phyloP scores from a whole-genome alignment of 2,113 vertebrate species.

The Neolamprologus cancellatus region DNA sequence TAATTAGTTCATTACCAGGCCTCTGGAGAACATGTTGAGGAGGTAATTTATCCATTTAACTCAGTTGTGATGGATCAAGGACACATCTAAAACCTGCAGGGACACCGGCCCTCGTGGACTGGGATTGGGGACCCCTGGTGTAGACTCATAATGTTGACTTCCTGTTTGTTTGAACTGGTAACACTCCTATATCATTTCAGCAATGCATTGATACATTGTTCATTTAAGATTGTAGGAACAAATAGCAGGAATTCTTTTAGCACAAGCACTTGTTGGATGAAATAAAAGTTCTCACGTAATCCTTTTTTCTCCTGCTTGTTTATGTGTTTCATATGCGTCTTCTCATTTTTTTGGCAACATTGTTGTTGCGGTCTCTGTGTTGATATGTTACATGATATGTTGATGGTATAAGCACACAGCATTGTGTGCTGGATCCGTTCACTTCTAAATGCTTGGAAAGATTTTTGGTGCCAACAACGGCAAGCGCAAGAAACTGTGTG shows the following conservation, averaged over 20 bases:
- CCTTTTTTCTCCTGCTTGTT: not conserved
- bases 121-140: not conserved
- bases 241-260: not conserved
- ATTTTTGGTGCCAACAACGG: not conserved
- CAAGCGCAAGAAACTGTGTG: not conserved
- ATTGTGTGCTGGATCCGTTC: not conserved
- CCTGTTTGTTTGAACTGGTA: not conserved
- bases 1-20: not conserved
- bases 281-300: not conserved
- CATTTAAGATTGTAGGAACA: not conserved
- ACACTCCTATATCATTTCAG: not conserved
- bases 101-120: not conserved
- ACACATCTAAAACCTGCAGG: not conserved
- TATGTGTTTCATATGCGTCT: not conserved
- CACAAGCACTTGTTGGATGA: not conserved
- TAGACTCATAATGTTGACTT: not conserved
- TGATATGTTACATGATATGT: not conserved
- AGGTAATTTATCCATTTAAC: not conserved
- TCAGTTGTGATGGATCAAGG: not conserved
- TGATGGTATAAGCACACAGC: not conserved
- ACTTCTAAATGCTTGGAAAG: not conserved
- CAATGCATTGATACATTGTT: not conserved
- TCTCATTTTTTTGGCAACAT: not conserved
- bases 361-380: not conserved
- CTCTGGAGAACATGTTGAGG: not conserved